Evolutionary conservation across 2,797 vertebrate genomes (phyloP), one percentile per base, ranked within the genome.

Genomic region (Lates japonicus): DNA sequence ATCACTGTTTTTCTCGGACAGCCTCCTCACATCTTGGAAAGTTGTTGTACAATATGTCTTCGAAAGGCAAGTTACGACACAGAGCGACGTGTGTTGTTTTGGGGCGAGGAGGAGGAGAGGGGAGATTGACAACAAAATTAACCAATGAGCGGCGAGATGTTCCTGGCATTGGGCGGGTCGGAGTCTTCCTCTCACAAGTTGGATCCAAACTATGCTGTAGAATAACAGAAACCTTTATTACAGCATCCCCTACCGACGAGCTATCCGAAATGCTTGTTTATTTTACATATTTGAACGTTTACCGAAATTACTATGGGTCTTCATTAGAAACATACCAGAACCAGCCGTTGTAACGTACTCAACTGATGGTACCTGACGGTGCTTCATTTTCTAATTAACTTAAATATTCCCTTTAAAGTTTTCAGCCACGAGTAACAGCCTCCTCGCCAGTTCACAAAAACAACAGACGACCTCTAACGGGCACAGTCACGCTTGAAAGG

Each of bases 131-230:
- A 1, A 31, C 0, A 0, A 0, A 12, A 16, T 11, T 8, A 16
- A 29, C 93, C 92, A 95, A 94, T 93, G 39, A 81, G 65, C 25
- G 54, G 2, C 11, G 0, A 59, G 70, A 25, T 6, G 3, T 14
- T 12, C 4, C 4, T 22, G 25, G n/a, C 1, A n/a, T 3, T 20
- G 57, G 76, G 80, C 37, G 90, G 83, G 44, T 25, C 22, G 39
- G 42, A 29, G 20, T 52, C 4, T 29, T 29, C 7, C 2, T 25
- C 4, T 8, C 9, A 7, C 25, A 14, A 11, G 1, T 20, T 17
- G 14, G n/a, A 9, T 20, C n/a, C 31, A 6, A 19, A 59, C 17
- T 1, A 0, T 11, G 46, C 19, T 35, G 11, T 9, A 8, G 37
- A 57, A 46, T 11, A 49, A 25, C 35, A n/a, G 0, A 51, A 10